Percentiles rank a stretch among this genome's conserved stretches.
These are phyloP conservation scores for Ptilodon capucinus DNA, from an alignment of 2,888 invertebrate species.

Conservation along the genomic window DNA sequence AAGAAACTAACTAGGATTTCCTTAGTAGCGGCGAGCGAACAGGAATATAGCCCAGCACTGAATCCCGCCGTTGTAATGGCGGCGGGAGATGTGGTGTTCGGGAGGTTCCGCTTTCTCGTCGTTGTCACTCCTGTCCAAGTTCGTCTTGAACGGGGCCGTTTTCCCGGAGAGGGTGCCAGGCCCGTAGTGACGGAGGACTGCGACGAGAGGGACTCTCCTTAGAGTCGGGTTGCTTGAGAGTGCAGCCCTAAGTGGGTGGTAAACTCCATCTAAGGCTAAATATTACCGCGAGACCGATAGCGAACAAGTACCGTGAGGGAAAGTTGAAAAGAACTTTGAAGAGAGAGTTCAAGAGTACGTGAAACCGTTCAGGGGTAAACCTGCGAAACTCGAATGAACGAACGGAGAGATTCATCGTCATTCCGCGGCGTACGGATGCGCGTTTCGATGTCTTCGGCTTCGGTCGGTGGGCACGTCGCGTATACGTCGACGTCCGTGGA, in stretches of 20 bases:
- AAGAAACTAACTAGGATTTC: slow-evolving; percentile 81
- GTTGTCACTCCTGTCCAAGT: slow-evolving; percentile 62
- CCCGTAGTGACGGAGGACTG: slow-evolving; percentile 65
- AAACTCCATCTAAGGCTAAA: slow-evolving; percentile 83
- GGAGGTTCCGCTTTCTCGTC: slow-evolving; percentile 61
- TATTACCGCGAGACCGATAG: slow-evolving; percentile 85
- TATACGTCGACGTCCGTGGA: slow-evolving; percentile 44
- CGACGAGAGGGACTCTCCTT: slow-evolving; percentile 46
- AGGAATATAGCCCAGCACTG: slow-evolving; percentile 84
- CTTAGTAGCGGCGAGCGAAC: slow-evolving; percentile 65
- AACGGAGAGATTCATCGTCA: slow-evolving; percentile 65
- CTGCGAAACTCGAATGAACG: slow-evolving; percentile 81
- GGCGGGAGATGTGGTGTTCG: slow-evolving; percentile 81
- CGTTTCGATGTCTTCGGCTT: slow-evolving; percentile 19
- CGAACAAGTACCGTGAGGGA: slow-evolving; percentile 87
- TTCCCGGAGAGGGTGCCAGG: slow-evolving; percentile 79
- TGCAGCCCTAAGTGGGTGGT: slow-evolving; percentile 85
- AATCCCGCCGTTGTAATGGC: slow-evolving; percentile 64
- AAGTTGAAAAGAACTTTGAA: slow-evolving; percentile 88
- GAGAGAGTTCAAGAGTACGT: slow-evolving; percentile 80
- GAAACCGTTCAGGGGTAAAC: slow-evolving; percentile 79
- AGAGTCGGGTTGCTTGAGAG: slow-evolving; percentile 83
- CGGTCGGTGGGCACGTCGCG: slow-evolving; percentile 36
- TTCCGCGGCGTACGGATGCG: slow-evolving; percentile 40
- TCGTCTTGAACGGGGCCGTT: slow-evolving; percentile 75